Evolutionary conservation across 2,113 vertebrate genomes (phyloP).

Genomic region (Anoplopoma fimbria): DNA sequence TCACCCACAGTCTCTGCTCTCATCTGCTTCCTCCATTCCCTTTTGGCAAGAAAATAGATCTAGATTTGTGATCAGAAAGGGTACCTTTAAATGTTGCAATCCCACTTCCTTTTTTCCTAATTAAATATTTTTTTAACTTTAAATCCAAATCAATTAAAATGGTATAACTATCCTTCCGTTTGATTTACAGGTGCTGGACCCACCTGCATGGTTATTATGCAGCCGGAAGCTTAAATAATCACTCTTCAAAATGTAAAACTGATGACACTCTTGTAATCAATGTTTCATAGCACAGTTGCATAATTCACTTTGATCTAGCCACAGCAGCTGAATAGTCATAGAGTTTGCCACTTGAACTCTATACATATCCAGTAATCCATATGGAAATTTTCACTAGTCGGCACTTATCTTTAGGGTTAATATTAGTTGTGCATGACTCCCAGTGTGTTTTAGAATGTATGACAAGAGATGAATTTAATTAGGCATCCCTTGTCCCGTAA

Average conservation of each 20-base stretch:
- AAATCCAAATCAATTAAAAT: slow-evolving; percentile 15
- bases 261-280: slow-evolving; percentile 52
- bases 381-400: slow-evolving; percentile 15
- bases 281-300: slow-evolving; percentile 62
- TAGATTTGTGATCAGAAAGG: slow-evolving; percentile 10
- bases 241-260: slow-evolving; percentile 48
- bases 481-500: not conserved
- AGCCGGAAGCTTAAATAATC: slow-evolving; percentile 27
- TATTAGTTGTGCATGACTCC: not conserved
- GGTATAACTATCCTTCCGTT: not conserved
- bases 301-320: slow-evolving; percentile 70
- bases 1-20: slow-evolving; percentile 5
- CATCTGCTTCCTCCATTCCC: slow-evolving; percentile 15
- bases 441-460: slow-evolving; percentile 29
- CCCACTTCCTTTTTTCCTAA: not conserved
- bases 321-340: slow-evolving; percentile 58
- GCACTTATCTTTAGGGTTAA: slow-evolving; percentile 1
- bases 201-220: slow-evolving; percentile 18
- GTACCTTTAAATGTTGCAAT: slow-evolving; percentile 4
- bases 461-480: slow-evolving; percentile 24
- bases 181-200: slow-evolving; percentile 12
- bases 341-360: slow-evolving; percentile 56
- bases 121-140: not conserved
- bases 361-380: slow-evolving; percentile 27
- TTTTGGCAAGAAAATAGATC: not conserved